Conservation (phyloP, 2,888 invertebrate genomes). For the Spisula solida region DNA sequence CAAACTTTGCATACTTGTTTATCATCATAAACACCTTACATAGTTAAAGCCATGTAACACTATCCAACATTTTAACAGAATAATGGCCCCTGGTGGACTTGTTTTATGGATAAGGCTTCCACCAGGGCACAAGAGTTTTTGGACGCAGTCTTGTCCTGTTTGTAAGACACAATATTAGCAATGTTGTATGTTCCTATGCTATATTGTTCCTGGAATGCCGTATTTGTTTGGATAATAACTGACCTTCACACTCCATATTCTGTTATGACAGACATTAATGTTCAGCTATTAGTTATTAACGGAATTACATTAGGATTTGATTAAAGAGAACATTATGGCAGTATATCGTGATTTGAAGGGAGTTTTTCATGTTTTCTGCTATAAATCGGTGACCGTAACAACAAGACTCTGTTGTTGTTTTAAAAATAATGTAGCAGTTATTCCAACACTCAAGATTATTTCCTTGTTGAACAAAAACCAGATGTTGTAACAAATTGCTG, state of each 20-base stretch:
- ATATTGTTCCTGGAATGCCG: too few relatives aligned
- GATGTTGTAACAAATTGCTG: conserved; percentile 17
- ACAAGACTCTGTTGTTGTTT: conserved; percentile 4
- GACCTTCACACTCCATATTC: neutral
- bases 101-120: too few relatives aligned
- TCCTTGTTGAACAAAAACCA: neutral
- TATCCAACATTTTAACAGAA: too few relatives aligned
- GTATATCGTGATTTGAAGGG: neutral
- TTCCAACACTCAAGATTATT: neutral
- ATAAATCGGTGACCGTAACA: neutral
- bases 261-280: neutral
- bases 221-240: neutral
- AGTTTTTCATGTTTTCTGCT: neutral
- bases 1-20: too few relatives aligned
- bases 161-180: neutral
- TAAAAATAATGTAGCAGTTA: conserved; percentile 2
- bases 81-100: too few relatives aligned
- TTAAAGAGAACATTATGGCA: neutral
- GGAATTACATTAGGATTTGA: conserved; percentile 2
- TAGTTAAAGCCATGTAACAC: too few relatives aligned
- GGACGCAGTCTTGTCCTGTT: too few relatives aligned
- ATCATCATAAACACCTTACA: too few relatives aligned
- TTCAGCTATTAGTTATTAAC: neutral
- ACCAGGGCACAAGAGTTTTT: too few relatives aligned
- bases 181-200: neutral